phyloP scores from a whole-genome alignment of 2,888 invertebrate genomes.

The Leptothorax acervorum region DNA sequence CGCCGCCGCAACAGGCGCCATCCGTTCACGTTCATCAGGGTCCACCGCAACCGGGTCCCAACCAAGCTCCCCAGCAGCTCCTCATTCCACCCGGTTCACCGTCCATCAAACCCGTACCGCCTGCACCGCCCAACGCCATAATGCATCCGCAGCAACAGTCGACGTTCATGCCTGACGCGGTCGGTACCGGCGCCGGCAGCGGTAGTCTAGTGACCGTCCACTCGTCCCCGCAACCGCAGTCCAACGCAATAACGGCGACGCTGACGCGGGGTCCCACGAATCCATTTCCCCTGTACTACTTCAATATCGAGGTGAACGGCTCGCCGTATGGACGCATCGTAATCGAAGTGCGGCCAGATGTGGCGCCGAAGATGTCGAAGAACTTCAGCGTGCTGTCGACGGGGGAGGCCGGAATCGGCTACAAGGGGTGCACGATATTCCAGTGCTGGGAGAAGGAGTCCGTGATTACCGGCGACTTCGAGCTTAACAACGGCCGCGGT shows the following conservation, averaged over 20 bases:
- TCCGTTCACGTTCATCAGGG: slow-evolving; percentile 85
- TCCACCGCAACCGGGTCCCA: slow-evolving; percentile 77
- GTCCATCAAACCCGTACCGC: slow-evolving; percentile 79
- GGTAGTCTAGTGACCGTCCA: slow-evolving; percentile 83
- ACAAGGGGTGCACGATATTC: slow-evolving; percentile 93
- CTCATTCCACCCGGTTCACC: slow-evolving; percentile 83
- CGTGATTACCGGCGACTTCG: slow-evolving; percentile 93
- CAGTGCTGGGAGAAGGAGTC: slow-evolving; percentile 94
- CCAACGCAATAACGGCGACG: slow-evolving; percentile 78
- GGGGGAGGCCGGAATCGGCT: slow-evolving; percentile 91
- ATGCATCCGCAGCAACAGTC: slow-evolving; percentile 81
- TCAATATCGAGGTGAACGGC: slow-evolving; percentile 92
- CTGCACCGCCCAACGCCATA: slow-evolving; percentile 80
- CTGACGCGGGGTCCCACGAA: slow-evolving; percentile 87
- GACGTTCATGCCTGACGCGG: slow-evolving; percentile 69
- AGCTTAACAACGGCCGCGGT: slow-evolving; percentile 93
- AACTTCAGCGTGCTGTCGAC: slow-evolving; percentile 91
- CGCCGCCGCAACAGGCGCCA: slow-evolving; percentile 78
- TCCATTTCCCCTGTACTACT: slow-evolving; percentile 91
- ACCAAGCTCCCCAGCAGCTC: slow-evolving; percentile 74
- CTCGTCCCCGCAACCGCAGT: slow-evolving; percentile 85
- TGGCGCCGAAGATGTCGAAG: slow-evolving; percentile 93
- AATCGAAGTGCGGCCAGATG: slow-evolving; percentile 92
- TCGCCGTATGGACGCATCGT: slow-evolving; percentile 90
- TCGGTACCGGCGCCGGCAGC: slow-evolving; percentile 65